A percentile compares a stretch with the other conserved stretches of the same genome.
Conservation (phyloP, 2,888 invertebrate genomes). For the Plusia festucae region DNA sequence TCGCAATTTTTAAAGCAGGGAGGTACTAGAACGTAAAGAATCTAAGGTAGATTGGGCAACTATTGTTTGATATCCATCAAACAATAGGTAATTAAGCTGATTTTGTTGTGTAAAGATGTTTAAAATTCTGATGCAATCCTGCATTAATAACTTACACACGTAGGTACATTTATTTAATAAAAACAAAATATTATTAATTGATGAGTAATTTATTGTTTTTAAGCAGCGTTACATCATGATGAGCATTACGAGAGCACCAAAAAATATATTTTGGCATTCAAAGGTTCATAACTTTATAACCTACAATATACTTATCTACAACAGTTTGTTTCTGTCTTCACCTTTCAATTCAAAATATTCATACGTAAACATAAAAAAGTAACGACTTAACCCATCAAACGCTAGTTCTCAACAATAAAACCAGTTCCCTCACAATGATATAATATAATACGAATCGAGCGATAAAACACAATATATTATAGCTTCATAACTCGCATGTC, state of each 20-base stretch:
- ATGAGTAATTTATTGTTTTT: too few species aligned
- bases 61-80: not conserved
- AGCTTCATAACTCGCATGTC: constrained; percentile 38
- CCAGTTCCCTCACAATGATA: constrained; percentile 15
- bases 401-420: constrained; percentile 21
- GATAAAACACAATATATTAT: constrained; percentile 27
- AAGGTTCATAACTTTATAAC: too few species aligned
- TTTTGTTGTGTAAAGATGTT: too few species aligned
- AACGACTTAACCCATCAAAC: constrained; percentile 21
- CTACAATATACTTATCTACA: too few species aligned
- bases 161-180: too few species aligned
- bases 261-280: too few species aligned
- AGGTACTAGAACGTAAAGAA: not conserved
- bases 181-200: too few species aligned
- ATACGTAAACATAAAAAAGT: constrained; percentile 7
- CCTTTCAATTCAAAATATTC: not conserved
- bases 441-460: constrained; percentile 31
- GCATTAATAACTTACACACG: too few species aligned
- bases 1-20: not conserved
- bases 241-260: too few species aligned
- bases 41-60: not conserved
- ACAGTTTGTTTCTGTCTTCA: not conserved
- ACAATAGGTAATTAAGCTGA: too few species aligned
- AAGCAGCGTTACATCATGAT: too few species aligned
- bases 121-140: too few species aligned